Base-by-base conservation (phyloP, 2,113 vertebrate genomes). In the Cyanoderma ruficeps region DNA sequence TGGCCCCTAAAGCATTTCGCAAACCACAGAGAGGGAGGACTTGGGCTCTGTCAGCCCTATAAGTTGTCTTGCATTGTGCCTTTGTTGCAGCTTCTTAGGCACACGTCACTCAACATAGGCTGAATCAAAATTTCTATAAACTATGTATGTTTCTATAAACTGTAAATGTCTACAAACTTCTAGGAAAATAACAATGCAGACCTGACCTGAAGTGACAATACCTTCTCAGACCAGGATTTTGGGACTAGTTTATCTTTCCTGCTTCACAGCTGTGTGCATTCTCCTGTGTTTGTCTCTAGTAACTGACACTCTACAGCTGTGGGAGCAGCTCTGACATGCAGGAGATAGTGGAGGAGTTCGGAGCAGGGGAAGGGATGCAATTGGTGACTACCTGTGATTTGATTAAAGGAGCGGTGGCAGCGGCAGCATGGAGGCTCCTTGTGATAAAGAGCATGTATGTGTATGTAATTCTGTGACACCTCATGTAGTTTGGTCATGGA, bases 251-350 rank as follows among this genome's bases (percentile, higher is more conserved):
- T 81, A 9, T 93, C 41, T 89, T 41, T 47, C 5, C 15, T 70
- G 17, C 39, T 78, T 88, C 39, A 69, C 85, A 96, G 85, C 67
- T 93, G 68, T 65, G 67, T 71, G 35, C 6, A 3, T 88, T 95
- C 47, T 82, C 23, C 20, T 60, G 30, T 47, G 30, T 69, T 63
- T 25, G 28, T 10, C 59, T 80, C 71, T 78, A 72, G 76, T 87
- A 87, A 30, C 74, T 78, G 71, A 94, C 93, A 70, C 31, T 42
- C 53, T 37, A 42, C 87, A 95, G 78, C 90, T 95, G 88, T 92
- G 74, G 33, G 30, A 87, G 31, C 69, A 87, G 69, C 42, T n/a
- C 67, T 13, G 15, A 61, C 14, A 12, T 27, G 4, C 7, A 44
- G 59, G 71, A 77, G 78, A 10, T 9, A 0, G 2, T n/a, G 60